Evolutionary conservation across 2,797 vertebrate genomes (phyloP).

Genomic region (Pachyuromys duprasi): DNA sequence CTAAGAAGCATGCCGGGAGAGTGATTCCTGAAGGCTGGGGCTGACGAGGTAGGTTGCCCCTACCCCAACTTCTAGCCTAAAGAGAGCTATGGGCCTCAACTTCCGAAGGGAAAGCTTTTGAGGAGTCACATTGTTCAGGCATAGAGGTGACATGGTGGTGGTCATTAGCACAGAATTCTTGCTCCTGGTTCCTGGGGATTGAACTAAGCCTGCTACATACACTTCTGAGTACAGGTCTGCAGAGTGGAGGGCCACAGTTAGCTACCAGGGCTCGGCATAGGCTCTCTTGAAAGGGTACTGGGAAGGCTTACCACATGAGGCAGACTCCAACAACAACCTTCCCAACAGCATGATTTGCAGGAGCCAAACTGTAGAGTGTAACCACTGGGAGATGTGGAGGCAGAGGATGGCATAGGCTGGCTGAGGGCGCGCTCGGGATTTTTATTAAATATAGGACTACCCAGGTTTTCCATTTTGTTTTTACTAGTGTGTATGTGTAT

Average conservation of each 20-base stretch:
- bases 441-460: background rate
- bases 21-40: too few relatives aligned
- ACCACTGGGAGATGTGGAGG: fast-evolving
- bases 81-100: fast-evolving
- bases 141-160: background rate
- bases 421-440: background rate
- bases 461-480: background rate
- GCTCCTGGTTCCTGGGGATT: background rate
- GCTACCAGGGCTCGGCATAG: background rate
- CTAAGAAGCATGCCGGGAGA: background rate
- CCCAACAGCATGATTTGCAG: fast-evolving
- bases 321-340: fast-evolving
- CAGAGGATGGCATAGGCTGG: background rate
- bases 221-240: background rate
- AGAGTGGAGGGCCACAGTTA: fast-evolving
- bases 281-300: background rate
- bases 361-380: background rate
- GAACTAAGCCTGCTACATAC: background rate
- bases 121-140: fast-evolving
- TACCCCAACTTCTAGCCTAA: fast-evolving
- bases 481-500: background rate
- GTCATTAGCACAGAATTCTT: background rate
- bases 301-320: background rate
- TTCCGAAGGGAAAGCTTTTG: background rate
- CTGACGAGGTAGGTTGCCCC: background rate